phyloP scores from a whole-genome alignment of 1,140 invertebrate species.

The Colletes gigas region DNA sequence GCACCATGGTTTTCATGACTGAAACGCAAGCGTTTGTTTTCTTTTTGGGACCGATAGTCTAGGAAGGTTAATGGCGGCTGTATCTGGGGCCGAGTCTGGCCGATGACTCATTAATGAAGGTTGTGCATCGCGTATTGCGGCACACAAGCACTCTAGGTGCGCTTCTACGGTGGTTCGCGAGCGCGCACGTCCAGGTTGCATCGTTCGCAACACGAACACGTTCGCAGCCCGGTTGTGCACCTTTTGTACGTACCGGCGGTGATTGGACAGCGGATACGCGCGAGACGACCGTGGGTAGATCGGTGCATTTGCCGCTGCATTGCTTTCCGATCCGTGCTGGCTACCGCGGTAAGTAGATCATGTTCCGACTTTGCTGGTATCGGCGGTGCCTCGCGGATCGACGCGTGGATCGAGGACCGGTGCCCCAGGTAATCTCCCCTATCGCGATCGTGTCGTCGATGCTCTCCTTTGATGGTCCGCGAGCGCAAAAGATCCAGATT shows the following conservation, averaged over 20 bases:
- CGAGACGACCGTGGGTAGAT: conserved; percentile 47
- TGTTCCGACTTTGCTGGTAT: conserved; percentile 20
- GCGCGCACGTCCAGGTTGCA: conserved; percentile 16
- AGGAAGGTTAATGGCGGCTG: conserved; percentile 48
- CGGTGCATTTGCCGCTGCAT: conserved; percentile 43
- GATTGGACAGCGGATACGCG: conserved; percentile 40
- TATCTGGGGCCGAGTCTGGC: conserved; percentile 52
- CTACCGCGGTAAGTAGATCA: conserved; percentile 56
- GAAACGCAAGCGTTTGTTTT: no score
- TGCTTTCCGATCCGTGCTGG: conserved; percentile 42
- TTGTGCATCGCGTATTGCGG: conserved; percentile 62
- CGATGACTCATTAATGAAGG: conserved; percentile 72
- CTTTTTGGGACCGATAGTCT: no score
- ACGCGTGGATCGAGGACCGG: conserved; percentile 41
- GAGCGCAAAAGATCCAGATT: conserved; percentile 29
- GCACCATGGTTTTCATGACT: no score
- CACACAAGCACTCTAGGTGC: conserved; percentile 45
- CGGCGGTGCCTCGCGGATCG: conserved; percentile 2
- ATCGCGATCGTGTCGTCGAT: conserved; percentile 49
- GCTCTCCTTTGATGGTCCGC: conserved; percentile 54
- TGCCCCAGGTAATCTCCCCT: conserved; percentile 42
- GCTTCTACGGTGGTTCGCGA: conserved; percentile 18
- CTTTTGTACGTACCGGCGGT: conserved; percentile 42
- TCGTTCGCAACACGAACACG: conserved; percentile 41
- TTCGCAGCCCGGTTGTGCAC: conserved; percentile 33